Evolutionary conservation across 1,140 invertebrate genomes (phyloP).

Genomic region (Brachionus asplanchnoidis): DNA sequence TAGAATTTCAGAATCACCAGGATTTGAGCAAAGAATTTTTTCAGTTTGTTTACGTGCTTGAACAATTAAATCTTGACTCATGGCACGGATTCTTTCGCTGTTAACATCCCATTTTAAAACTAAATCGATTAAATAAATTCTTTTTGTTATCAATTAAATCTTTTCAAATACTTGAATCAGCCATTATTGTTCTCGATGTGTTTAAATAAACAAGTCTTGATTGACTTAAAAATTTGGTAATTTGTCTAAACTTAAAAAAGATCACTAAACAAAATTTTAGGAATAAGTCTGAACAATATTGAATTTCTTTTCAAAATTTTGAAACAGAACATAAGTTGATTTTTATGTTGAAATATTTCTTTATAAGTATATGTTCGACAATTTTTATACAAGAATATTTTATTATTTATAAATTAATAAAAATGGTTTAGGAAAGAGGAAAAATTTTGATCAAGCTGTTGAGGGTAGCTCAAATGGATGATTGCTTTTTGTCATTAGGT

Average conservation of each 20-base stretch:
- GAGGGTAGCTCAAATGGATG: background rate
- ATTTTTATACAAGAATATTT: too few relatives aligned
- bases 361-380: background rate
- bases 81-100: background rate
- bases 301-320: too few relatives aligned
- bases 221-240: background rate
- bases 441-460: background rate
- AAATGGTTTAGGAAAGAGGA: background rate
- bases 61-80: background rate
- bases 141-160: background rate
- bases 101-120: slow-evolving; percentile 24
- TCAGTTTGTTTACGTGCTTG: background rate
- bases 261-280: background rate
- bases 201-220: background rate
- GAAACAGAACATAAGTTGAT: too few relatives aligned
- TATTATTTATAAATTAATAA: background rate
- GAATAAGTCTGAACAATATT: background rate
- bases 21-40: background rate
- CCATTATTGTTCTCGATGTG: background rate
- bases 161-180: background rate
- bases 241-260: slow-evolving; percentile 3
- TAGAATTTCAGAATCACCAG: background rate
- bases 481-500: background rate
- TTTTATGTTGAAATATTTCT: background rate
- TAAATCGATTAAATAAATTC: background rate